A percentile compares a stretch with the other conserved stretches of the same genome.
Conservation (phyloP, 2,797 vertebrate genomes). For the Brotula barbata region DNA sequence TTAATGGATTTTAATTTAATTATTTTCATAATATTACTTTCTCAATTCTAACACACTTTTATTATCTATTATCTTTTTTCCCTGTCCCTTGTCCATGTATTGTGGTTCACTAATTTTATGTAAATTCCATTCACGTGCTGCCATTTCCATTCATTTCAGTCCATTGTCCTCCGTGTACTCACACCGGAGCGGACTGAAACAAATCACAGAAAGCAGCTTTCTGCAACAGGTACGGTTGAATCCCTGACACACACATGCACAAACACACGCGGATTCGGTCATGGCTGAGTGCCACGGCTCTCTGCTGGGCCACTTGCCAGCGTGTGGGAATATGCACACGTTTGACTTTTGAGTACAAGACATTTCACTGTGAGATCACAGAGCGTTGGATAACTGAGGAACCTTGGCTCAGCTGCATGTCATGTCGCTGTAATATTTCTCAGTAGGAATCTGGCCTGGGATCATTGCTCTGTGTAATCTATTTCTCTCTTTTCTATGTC, state of each 20-base stretch:
- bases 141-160: too few relatives aligned
- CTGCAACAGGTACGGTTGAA: slow-evolving; percentile 38
- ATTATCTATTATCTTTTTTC: too few relatives aligned
- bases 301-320: slow-evolving; percentile 29
- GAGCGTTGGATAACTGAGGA: slow-evolving; percentile 9
- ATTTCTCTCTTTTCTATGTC: not conserved
- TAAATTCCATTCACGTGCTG: too few relatives aligned
- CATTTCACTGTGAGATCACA: slow-evolving; percentile 6
- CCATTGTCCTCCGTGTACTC: slow-evolving; percentile 37
- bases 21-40: too few relatives aligned
- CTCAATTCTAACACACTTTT: too few relatives aligned
- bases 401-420: slow-evolving; percentile 32
- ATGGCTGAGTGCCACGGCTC: slow-evolving; percentile 31
- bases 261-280: slow-evolving; percentile 6
- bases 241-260: slow-evolving; percentile 9
- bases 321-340: slow-evolving; percentile 14
- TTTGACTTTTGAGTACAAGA: slow-evolving; percentile 30
- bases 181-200: slow-evolving; percentile 33
- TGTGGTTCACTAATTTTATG: too few relatives aligned
- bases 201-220: slow-evolving; percentile 31
- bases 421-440: slow-evolving; percentile 21
- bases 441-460: slow-evolving; percentile 12
- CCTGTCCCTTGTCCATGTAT: too few relatives aligned
- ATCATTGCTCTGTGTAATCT: slow-evolving; percentile 26
- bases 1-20: too few relatives aligned